Percentiles rank a stretch among this genome's conserved stretches.
Conservation (phyloP, 2,888 invertebrate genomes). For the Megastigmus dorsalis region DNA sequence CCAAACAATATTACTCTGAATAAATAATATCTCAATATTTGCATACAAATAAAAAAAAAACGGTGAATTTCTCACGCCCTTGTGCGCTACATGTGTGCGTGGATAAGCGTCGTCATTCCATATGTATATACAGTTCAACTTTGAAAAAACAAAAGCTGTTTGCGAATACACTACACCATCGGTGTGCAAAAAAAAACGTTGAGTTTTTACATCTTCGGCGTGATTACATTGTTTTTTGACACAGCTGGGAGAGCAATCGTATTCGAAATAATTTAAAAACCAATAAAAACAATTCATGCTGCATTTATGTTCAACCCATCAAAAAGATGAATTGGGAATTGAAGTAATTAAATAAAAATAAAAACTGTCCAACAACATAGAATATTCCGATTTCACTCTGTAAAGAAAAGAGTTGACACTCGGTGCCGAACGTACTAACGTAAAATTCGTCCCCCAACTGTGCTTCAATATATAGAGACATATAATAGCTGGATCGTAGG, state of each 20-base stretch:
- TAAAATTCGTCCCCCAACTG: not conserved
- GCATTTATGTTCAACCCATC: too few species aligned
- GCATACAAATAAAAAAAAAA: not conserved
- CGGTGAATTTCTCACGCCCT: not conserved
- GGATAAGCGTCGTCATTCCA: not conserved
- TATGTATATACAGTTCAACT: not conserved
- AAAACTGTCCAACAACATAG: too few species aligned
- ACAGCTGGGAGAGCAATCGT: too few species aligned
- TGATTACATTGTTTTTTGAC: too few species aligned
- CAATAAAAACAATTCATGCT: not conserved
- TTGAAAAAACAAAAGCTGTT: not conserved
- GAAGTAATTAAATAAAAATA: too few species aligned
- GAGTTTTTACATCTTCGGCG: not conserved
- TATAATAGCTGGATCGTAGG: not conserved
- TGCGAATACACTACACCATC: not conserved
- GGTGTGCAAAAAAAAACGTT: constrained; percentile 1
- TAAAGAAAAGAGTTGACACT: too few species aligned
- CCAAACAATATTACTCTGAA: too few species aligned
- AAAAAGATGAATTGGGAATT: too few species aligned
- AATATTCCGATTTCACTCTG: too few species aligned
- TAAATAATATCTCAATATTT: not conserved
- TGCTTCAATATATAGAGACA: too few species aligned
- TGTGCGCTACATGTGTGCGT: not conserved
- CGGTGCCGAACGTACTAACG: too few species aligned
- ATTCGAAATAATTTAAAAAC: not conserved